Conservation (phyloP, 2,888 invertebrate genomes). For the Polydrusus pterygomalis region DNA sequence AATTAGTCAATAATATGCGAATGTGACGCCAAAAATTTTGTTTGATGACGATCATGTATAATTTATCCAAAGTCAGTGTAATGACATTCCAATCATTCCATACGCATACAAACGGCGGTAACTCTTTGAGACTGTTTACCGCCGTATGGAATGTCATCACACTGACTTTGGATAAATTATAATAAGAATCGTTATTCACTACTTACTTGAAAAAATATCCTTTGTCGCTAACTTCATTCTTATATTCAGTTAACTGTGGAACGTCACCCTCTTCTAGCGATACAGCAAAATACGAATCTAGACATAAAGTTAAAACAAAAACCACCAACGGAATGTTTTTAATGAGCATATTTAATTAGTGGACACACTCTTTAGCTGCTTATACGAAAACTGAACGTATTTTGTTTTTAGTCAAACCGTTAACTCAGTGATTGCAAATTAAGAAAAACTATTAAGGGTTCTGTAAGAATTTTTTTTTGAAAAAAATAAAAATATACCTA, state of each 20-base stretch:
- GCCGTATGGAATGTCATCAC: too few species aligned
- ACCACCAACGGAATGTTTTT: not conserved
- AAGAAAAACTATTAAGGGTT: not conserved
- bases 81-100: too few species aligned
- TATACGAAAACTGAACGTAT: not conserved
- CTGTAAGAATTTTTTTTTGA: too few species aligned
- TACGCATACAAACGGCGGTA: too few species aligned
- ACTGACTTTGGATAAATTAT: not conserved
- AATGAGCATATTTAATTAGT: not conserved
- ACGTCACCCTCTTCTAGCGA: not conserved
- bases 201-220: slow-evolving; percentile 40
- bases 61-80: too few species aligned
- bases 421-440: not conserved
- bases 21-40: too few species aligned
- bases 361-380: not conserved
- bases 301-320: not conserved
- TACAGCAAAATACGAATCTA: not conserved
- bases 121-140: too few species aligned
- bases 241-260: slow-evolving; percentile 10
- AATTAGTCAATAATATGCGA: too few species aligned
- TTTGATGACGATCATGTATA: too few species aligned
- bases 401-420: not conserved
- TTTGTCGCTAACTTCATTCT: slow-evolving; percentile 21
- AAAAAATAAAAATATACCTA: too few species aligned
- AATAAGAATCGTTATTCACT: not conserved